Conservation (phyloP, 2,888 invertebrate species). For the Nemotelus pantherinus region DNA sequence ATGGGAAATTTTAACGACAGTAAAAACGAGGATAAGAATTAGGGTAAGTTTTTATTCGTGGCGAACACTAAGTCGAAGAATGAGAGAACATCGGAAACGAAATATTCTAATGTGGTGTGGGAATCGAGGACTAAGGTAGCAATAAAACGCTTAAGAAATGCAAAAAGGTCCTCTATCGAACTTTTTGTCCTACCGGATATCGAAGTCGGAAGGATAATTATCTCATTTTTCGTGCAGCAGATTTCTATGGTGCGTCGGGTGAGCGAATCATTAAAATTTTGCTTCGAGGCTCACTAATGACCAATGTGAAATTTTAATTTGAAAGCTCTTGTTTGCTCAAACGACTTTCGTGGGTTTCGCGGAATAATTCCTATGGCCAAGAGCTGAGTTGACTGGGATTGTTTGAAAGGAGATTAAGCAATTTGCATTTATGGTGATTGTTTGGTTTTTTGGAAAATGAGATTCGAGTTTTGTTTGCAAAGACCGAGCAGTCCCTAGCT, state of each 20-base stretch:
- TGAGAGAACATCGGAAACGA: constrained; percentile 12
- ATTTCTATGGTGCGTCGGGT: background rate
- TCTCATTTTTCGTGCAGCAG: background rate
- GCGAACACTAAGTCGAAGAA: background rate
- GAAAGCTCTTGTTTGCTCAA: constrained; percentile 16
- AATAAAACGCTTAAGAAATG: constrained; percentile 23
- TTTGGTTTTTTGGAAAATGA: too few relatives aligned
- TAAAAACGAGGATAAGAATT: constrained; percentile 27
- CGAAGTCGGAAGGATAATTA: background rate
- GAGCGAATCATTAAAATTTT: constrained; percentile 30
- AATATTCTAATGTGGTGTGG: constrained; percentile 4
- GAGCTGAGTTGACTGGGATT: too few relatives aligned
- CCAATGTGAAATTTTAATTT: constrained; percentile 32
- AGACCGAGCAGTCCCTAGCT: too few relatives aligned
- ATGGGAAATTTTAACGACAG: constrained; percentile 34
- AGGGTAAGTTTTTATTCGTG: constrained; percentile 36
- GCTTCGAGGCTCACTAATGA: background rate
- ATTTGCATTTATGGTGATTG: constrained; percentile 6
- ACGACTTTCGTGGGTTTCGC: constrained; percentile 6
- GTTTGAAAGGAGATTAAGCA: background rate
- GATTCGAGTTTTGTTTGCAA: too few relatives aligned
- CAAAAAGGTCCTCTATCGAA: background rate
- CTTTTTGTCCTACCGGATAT: background rate
- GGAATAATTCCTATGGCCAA: too few relatives aligned
- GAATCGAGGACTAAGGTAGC: constrained; percentile 9